These are phyloP conservation scores for Cotesia chilonis DNA, from an alignment of 1,140 invertebrate species.

Conservation along the genomic window DNA sequence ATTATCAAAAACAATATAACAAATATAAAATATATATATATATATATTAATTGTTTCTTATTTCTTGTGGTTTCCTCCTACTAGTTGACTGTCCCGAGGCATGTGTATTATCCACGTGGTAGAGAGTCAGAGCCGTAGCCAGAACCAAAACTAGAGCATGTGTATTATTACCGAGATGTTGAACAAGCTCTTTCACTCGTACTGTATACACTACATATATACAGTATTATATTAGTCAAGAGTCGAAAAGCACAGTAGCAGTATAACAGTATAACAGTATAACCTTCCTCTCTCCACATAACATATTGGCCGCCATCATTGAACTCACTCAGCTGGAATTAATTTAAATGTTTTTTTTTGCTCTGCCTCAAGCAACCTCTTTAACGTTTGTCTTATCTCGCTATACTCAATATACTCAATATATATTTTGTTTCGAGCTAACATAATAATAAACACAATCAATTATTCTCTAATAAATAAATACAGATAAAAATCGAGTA, in stretches of 20 bases:
- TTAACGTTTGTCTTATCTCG: constrained; percentile 51
- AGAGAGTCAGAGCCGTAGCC: not conserved
- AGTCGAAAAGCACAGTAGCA: too few species aligned
- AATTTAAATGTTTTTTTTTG: constrained; percentile 65
- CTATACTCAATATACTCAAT: constrained; percentile 40
- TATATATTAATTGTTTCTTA: too few species aligned
- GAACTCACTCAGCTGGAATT: constrained; percentile 57
- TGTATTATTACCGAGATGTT: constrained; percentile 1
- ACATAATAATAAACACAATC: too few species aligned
- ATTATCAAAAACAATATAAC: too few species aligned
- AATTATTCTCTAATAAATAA: too few species aligned
- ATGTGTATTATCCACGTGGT: constrained; percentile 35
- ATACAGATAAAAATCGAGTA: too few species aligned
- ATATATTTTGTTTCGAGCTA: not conserved
- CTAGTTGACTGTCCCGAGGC: constrained; percentile 29
- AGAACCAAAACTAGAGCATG: not conserved
- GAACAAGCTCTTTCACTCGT: too few species aligned
- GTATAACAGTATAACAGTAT: not conserved
- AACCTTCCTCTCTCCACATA: constrained; percentile 45
- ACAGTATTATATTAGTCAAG: constrained; percentile 2
- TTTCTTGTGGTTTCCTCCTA: constrained; percentile 18
- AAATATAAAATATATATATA: too few species aligned
- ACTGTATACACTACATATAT: not conserved
- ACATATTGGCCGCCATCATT: constrained; percentile 61
- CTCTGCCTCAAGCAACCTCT: constrained; percentile 46